Evolutionary conservation across 2,888 invertebrate genomes (phyloP).

Genomic region (Mactromeris polynyma): DNA sequence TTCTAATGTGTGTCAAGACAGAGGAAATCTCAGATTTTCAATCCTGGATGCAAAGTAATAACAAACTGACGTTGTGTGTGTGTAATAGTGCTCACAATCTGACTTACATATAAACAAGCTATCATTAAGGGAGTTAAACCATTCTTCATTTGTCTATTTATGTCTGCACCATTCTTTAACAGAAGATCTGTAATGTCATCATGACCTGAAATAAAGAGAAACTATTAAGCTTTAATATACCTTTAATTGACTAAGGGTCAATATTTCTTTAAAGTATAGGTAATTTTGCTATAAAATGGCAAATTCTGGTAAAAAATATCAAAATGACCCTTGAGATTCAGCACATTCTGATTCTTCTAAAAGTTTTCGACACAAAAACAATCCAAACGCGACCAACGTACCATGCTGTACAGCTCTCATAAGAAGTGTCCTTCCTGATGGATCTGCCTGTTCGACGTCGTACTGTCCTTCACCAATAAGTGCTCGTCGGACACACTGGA

Average conservation of each 20-base stretch:
- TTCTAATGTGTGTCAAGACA: too few species aligned
- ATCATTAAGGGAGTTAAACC: conserved; percentile 85
- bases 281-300: too few species aligned
- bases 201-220: conserved; percentile 71
- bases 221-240: not conserved
- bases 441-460: conserved; percentile 80
- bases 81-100: too few species aligned
- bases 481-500: conserved; percentile 76
- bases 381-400: conserved; percentile 49
- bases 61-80: too few species aligned
- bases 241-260: too few species aligned
- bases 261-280: too few species aligned
- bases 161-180: conserved; percentile 81
- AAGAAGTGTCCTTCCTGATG: conserved; percentile 80
- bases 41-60: too few species aligned
- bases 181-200: conserved; percentile 84
- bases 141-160: conserved; percentile 83
- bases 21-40: too few species aligned
- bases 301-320: too few species aligned
- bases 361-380: too few species aligned
- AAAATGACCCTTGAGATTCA: too few species aligned
- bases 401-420: conserved; percentile 84
- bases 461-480: conserved; percentile 73
- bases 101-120: conserved; percentile 74
- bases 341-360: too few species aligned